Conservation (phyloP, 2,797 vertebrate species). For the Sphenodon punctatus region DNA sequence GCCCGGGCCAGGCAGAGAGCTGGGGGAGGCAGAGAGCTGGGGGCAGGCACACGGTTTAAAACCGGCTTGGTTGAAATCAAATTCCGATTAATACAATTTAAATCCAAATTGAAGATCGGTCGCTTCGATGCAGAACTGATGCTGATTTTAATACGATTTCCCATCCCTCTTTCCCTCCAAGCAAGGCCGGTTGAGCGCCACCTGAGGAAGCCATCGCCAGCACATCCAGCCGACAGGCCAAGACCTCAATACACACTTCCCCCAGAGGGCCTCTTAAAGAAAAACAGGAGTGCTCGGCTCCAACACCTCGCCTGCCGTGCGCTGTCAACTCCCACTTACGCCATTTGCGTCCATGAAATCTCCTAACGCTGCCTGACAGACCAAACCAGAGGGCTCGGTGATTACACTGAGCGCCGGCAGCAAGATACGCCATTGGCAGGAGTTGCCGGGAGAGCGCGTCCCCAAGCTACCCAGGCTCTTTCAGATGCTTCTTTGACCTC, state of each 20-base stretch:
- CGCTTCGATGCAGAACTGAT: too few species aligned
- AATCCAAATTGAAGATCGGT: too few species aligned
- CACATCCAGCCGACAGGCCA: fast-evolving
- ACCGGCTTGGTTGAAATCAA: too few species aligned
- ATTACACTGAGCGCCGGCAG: not conserved
- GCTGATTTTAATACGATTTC: too few species aligned
- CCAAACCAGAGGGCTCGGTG: fast-evolving
- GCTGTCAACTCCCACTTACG: not conserved
- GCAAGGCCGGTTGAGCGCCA: too few species aligned
- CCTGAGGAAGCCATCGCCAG: too few species aligned
- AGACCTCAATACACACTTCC: fast-evolving
- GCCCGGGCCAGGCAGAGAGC: not conserved
- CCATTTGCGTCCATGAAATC: not conserved
- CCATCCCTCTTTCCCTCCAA: not conserved
- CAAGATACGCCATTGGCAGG: not conserved
- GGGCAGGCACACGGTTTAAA: not conserved
- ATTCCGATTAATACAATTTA: too few species aligned
- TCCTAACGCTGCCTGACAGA: not conserved
- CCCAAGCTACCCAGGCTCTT: fast-evolving
- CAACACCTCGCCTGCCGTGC: fast-evolving
- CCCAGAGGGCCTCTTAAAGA: not conserved
- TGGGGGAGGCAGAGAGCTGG: not conserved
- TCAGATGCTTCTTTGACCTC: not conserved
- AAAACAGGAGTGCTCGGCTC: not conserved
- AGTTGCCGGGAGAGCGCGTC: not conserved